Conservation (phyloP, 2,797 vertebrate species). For the Characodon lateralis region DNA sequence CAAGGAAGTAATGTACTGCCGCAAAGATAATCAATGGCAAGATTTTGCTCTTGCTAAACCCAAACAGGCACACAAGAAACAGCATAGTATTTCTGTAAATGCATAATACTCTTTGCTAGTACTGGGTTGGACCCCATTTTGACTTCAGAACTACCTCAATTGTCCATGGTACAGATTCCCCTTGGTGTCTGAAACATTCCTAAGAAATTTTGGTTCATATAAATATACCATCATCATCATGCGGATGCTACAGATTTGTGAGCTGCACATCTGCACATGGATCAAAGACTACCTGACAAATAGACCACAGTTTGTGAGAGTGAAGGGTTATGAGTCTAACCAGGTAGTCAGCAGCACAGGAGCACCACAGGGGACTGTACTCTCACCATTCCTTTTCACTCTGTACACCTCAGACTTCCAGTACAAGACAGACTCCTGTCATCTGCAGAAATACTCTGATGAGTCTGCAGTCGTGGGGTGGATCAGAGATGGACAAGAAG, state of each 20-base stretch:
- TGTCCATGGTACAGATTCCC: background rate
- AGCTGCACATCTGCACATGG: no score
- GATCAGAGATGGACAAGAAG: no score
- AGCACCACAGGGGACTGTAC: no score
- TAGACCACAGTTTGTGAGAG: no score
- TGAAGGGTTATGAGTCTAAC: no score
- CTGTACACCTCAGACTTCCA: no score
- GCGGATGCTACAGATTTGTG: background rate
- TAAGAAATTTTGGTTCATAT: background rate
- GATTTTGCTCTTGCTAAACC: background rate
- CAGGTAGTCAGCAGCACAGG: no score
- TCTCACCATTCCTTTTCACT: no score
- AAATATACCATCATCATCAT: background rate
- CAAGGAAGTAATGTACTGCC: background rate
- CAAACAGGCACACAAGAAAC: background rate
- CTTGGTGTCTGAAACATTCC: background rate
- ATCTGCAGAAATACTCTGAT: no score
- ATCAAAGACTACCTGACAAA: no score
- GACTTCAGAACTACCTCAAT: background rate
- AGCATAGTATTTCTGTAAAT: background rate
- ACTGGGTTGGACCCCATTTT: background rate
- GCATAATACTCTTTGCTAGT: background rate
- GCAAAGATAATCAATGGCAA: background rate
- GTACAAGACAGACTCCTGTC: no score
- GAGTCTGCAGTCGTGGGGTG: no score